Evolutionary conservation across 2,113 vertebrate genomes (phyloP).

Genomic region (Heloderma charlesbogerti): DNA sequence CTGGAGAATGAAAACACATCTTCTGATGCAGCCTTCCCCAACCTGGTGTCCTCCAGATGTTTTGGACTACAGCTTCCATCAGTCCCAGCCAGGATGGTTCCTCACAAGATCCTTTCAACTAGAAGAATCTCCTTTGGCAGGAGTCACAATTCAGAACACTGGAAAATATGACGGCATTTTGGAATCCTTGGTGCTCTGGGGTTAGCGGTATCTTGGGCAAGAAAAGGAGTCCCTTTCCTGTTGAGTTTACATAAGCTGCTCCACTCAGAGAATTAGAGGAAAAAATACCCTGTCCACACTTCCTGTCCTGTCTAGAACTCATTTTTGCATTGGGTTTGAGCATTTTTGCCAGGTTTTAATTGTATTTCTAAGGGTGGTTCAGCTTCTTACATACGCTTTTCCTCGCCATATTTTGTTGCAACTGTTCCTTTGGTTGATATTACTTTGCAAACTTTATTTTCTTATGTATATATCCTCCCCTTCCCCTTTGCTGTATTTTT

Average conservation of each 20-base stretch:
- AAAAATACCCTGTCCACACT: neutral
- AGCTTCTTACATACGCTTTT: neutral
- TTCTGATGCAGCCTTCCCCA: neutral
- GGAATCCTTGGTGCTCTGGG: neutral
- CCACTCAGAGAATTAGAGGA: neutral
- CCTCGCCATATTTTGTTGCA: constrained; percentile 24
- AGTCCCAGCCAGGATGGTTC: neutral
- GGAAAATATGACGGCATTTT: neutral
- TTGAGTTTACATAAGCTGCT: neutral
- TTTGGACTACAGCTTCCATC: neutral
- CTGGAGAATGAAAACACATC: neutral
- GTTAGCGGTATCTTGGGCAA: neutral
- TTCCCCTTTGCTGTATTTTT: neutral
- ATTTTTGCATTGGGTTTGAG: neutral
- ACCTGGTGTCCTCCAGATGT: neutral
- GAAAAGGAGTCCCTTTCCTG: neutral
- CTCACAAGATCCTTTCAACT: neutral
- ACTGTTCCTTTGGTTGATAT: neutral
- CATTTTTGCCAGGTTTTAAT: constrained; percentile 15
- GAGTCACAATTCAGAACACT: neutral
- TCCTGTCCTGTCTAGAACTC: neutral
- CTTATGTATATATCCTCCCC: neutral
- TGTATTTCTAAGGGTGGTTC: neutral
- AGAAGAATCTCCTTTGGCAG: neutral
- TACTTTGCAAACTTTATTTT: neutral